A percentile compares a stretch with the other conserved stretches of the same genome.
Conservation (phyloP, 2,797 vertebrate species). For the Neopelma chrysocephalum region DNA sequence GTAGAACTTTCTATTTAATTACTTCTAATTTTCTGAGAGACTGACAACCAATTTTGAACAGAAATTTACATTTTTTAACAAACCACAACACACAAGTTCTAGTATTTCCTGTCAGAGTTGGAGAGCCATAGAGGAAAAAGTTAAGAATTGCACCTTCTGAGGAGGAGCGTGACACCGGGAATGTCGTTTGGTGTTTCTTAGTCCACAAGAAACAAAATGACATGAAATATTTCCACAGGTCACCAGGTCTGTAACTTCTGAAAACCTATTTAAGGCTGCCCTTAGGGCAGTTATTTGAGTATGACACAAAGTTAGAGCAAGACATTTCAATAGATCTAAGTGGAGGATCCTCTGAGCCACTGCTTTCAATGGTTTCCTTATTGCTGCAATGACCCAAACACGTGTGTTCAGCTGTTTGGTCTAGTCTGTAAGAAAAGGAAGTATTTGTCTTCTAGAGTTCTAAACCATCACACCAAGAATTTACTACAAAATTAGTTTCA, state of each 20-base stretch:
- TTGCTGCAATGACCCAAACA: neutral
- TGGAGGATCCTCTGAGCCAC: neutral
- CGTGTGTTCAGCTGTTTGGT: neutral
- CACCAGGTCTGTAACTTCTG: neutral
- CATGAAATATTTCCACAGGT: neutral
- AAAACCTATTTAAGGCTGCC: neutral
- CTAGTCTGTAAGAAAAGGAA: neutral
- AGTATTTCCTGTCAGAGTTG: neutral
- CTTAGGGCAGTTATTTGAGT: neutral
- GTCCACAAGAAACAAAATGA: neutral
- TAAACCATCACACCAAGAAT: neutral
- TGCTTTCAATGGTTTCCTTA: neutral
- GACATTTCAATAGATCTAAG: neutral
- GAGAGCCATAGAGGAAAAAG: neutral
- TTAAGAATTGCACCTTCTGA: neutral
- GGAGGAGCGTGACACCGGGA: neutral
- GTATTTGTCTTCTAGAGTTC: neutral
- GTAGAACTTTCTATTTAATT: slow-evolving; percentile 63
- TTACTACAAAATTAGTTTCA: neutral
- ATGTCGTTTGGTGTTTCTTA: neutral
- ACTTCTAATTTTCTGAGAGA: slow-evolving; percentile 42
- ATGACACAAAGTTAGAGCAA: neutral
- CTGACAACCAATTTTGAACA: slow-evolving; percentile 41
- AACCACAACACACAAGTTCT: neutral
- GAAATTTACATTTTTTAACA: slow-evolving; percentile 50